A percentile compares a stretch with the other conserved stretches of the same genome.
Conservation (phyloP, 2,888 invertebrate species). For the Periphyllus acericola region DNA sequence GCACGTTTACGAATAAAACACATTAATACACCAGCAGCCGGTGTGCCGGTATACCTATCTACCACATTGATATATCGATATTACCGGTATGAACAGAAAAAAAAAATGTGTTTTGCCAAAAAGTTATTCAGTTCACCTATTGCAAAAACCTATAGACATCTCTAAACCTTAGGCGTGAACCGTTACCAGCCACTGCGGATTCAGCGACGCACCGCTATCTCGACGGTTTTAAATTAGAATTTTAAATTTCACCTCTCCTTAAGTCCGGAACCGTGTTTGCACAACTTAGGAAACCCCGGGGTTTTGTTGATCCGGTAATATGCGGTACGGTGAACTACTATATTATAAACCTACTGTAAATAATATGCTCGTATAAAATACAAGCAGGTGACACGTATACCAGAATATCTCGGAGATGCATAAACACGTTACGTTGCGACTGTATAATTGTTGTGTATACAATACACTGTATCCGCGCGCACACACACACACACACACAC, state of each 20-base stretch:
- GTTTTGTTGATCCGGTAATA: conserved; percentile 21
- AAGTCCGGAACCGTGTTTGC: background rate
- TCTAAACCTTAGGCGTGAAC: no score
- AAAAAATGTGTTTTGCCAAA: no score
- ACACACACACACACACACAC: no score
- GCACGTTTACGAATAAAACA: no score
- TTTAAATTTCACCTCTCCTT: background rate
- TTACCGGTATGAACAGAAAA: no score
- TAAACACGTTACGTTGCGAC: background rate
- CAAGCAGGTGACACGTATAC: background rate
- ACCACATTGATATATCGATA: no score
- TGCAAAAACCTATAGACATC: no score
- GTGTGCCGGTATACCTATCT: no score
- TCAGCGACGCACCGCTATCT: no score
- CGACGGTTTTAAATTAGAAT: background rate
- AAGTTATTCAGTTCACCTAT: no score
- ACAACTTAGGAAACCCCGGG: background rate
- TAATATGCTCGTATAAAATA: background rate
- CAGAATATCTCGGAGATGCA: background rate
- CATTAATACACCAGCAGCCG: no score
- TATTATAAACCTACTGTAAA: background rate
- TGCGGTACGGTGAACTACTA: background rate
- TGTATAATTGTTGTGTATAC: background rate
- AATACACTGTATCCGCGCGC: background rate
- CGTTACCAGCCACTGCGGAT: no score